Base-by-base conservation (phyloP, 2,113 vertebrate species). In the Cyanoramphus novaezelandiae region DNA sequence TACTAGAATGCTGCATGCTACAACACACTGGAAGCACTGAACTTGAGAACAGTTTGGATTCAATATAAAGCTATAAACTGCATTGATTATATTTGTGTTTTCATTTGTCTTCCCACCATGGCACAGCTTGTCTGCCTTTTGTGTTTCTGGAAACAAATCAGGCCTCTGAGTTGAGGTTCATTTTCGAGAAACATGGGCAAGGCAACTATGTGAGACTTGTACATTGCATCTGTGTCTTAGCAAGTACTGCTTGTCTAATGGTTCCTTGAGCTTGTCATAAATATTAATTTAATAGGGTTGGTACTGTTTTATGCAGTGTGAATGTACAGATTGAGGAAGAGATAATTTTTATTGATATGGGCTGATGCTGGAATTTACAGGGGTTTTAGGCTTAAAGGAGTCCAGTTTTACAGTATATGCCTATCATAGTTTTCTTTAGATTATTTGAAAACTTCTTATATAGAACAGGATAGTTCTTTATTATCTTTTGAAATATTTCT, bases 291-390 rank as follows among this genome's bases (percentile, higher is more conserved):
- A 75, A 79, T 71, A 89, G 69, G 83, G 64, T 43, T 93, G 72
- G 86, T 84, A 43, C 39, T 92, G 17, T 78, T 95, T 84, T 89
- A 55, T 88, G 86, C 70, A 55, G 69, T 86, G 77, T 86, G 77
- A 74, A 83, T 55, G 65, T 92, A 89, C 69, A 95, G 93, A 95
- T 52, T 91, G 89, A 95, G 39, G 89, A 95, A 92, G 80, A 82
- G 86, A 96, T 89, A 57, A 39, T 71, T 93, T 86, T 89, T 89
- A 82, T 72, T 79, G 57, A 82, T 86, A 76, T 14, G 27, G 12
- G 35, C 50, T 88, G 46, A 68, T 93, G 43, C 37, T 91, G 65
- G 62, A 87, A 71, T 19, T 86, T 79, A 55, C 7, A 68, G 35
- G 19, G 11, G 77, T 90, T 83, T 25, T 81, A 71, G 24, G 23